Conservation (phyloP, 2,888 invertebrate genomes). For the Drosophila multiciliata region DNA sequence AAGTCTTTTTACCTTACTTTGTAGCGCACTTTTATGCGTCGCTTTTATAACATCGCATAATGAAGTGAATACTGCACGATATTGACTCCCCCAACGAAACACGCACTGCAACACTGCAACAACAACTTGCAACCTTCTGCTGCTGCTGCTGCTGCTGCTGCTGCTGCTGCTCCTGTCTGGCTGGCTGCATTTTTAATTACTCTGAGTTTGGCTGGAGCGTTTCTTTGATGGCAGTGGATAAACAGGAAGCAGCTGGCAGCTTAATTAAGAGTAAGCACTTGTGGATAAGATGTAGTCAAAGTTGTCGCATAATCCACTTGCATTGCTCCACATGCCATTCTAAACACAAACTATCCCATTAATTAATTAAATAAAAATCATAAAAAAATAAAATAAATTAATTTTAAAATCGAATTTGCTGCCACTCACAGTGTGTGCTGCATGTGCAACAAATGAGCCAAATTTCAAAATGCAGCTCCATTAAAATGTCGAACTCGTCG, state of each 20-base stretch:
- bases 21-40: constrained; percentile 63
- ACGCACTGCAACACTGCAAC: constrained; percentile 14
- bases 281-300: constrained; percentile 25
- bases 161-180: constrained; percentile 5
- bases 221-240: constrained; percentile 36
- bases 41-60: constrained; percentile 59
- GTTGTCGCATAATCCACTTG: constrained; percentile 10
- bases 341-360: background rate
- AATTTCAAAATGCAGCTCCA: constrained; percentile 18
- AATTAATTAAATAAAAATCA: constrained; percentile 32
- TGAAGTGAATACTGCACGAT: constrained; percentile 58
- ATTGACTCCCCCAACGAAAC: constrained; percentile 51
- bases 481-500: constrained; percentile 18
- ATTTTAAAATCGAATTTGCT: constrained; percentile 19
- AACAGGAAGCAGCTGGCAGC: constrained; percentile 57
- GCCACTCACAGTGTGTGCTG: constrained; percentile 13
- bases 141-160: no score
- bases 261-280: constrained; percentile 62
- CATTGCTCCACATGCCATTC: background rate
- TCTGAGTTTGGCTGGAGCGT: constrained; percentile 29
- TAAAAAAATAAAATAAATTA: constrained; percentile 18
- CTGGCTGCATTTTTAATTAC: constrained; percentile 61
- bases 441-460: constrained; percentile 26
- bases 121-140: background rate
- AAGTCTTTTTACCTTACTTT: constrained; percentile 40